A percentile compares a stretch with the other conserved stretches of the same genome.
Evolutionary conservation across 1,140 invertebrate genomes (phyloP).

Genomic region (Drosophila oshimai): DNA sequence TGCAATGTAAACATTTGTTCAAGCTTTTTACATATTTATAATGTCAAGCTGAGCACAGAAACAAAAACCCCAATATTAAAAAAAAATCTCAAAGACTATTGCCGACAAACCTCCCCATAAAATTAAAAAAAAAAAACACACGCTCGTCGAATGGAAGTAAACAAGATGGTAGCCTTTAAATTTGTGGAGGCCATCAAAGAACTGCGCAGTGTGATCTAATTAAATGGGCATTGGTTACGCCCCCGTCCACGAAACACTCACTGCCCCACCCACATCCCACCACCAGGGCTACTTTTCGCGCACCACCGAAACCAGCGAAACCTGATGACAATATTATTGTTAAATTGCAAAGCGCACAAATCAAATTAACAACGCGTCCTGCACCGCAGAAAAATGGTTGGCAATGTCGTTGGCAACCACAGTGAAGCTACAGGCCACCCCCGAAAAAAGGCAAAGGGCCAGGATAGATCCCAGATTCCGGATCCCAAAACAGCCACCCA

Average conservation of each 20-base stretch:
- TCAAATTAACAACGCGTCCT: constrained; percentile 71
- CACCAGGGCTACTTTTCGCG: not conserved
- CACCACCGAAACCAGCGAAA: constrained; percentile 25
- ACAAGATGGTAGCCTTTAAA: constrained; percentile 14
- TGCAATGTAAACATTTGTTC: too few relatives aligned
- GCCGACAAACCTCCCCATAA: too few relatives aligned
- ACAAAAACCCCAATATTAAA: too few relatives aligned
- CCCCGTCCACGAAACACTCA: not conserved
- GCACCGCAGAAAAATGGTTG: constrained; percentile 76
- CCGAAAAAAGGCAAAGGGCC: constrained; percentile 14
- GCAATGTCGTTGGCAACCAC: constrained; percentile 76
- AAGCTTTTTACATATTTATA: too few relatives aligned
- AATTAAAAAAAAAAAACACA: not conserved
- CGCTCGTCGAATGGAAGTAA: not conserved
- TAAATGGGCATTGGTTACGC: constrained; percentile 69
- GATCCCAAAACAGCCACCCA: constrained; percentile 18
- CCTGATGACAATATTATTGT: constrained; percentile 80
- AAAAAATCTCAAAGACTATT: too few relatives aligned
- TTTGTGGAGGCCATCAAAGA: constrained; percentile 6
- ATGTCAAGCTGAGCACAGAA: too few relatives aligned
- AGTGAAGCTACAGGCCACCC: constrained; percentile 39
- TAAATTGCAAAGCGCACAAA: constrained; percentile 78
- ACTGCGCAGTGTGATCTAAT: constrained; percentile 48
- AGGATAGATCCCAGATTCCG: constrained; percentile 17
- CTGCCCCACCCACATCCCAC: too few relatives aligned